A percentile compares a stretch with the other conserved stretches of the same genome.
These are phyloP conservation scores for Anolis apletophallus DNA, from an alignment of 2,797 vertebrate species.

Conservation along the genomic window DNA sequence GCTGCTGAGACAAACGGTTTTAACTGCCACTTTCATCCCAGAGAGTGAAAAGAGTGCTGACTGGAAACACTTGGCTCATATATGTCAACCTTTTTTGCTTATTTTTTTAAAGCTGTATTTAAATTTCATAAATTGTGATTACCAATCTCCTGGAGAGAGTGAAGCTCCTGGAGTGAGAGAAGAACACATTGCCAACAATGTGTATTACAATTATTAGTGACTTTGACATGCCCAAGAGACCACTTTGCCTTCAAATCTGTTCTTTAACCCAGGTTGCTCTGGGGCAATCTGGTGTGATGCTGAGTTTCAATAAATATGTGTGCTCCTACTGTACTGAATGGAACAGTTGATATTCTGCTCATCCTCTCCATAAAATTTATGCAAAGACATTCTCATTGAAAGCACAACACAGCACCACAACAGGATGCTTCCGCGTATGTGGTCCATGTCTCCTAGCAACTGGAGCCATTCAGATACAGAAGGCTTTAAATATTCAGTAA, in stretches of 20 bases:
- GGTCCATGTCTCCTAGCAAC: constrained; percentile 63
- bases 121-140: background rate
- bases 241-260: background rate
- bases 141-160: background rate
- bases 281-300: background rate
- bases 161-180: background rate
- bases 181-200: background rate
- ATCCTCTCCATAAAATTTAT: background rate
- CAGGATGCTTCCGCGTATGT: background rate
- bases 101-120: background rate
- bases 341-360: background rate
- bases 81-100: background rate
- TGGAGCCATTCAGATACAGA: constrained; percentile 12
- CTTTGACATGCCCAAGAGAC: background rate
- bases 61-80: background rate
- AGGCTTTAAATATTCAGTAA: constrained; percentile 2
- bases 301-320: background rate
- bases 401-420: background rate
- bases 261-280: background rate
- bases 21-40: too few species aligned
- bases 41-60: too few species aligned
- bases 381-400: background rate
- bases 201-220: background rate
- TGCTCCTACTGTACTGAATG: background rate
- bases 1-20: too few species aligned